These are phyloP conservation scores for Eupeodes latifasciatus DNA, from an alignment of 2,888 invertebrate genomes.

Conservation along the genomic window DNA sequence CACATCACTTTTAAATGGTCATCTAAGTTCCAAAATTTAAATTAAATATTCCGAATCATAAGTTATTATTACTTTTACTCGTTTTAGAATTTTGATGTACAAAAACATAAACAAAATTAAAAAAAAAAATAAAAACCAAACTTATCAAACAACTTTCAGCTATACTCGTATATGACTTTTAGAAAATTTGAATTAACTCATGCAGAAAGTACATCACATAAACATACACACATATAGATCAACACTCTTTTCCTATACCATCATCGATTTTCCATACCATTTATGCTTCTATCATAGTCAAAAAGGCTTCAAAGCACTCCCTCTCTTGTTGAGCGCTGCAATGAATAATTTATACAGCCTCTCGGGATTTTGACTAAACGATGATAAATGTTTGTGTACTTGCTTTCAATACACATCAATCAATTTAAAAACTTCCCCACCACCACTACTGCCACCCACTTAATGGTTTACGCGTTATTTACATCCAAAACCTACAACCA, in stretches of 20 bases:
- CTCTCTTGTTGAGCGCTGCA: conserved; percentile 20
- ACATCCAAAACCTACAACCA: neutral
- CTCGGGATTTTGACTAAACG: conserved; percentile 40
- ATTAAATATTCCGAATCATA: neutral
- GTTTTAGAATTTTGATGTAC: neutral
- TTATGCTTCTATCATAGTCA: neutral
- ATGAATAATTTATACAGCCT: conserved; percentile 41
- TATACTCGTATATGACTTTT: neutral
- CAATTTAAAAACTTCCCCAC: conserved; percentile 36
- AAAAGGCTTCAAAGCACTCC: conserved; percentile 1
- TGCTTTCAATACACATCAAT: conserved; percentile 57
- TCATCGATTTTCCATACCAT: neutral
- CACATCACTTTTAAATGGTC: neutral
- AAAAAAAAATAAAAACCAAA: neutral
- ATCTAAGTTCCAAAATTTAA: conserved; percentile 1
- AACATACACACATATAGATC: neutral
- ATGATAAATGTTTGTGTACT: conserved; percentile 38
- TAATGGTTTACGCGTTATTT: neutral
- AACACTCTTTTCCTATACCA: neutral
- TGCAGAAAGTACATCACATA: neutral
- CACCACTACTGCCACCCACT: neutral
- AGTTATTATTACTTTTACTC: neutral
- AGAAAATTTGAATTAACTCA: conserved; percentile 5
- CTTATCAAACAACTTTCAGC: neutral
- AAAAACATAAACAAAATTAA: neutral